Conservation (phyloP, 2,888 invertebrate species). For the Eristalis tenax region DNA sequence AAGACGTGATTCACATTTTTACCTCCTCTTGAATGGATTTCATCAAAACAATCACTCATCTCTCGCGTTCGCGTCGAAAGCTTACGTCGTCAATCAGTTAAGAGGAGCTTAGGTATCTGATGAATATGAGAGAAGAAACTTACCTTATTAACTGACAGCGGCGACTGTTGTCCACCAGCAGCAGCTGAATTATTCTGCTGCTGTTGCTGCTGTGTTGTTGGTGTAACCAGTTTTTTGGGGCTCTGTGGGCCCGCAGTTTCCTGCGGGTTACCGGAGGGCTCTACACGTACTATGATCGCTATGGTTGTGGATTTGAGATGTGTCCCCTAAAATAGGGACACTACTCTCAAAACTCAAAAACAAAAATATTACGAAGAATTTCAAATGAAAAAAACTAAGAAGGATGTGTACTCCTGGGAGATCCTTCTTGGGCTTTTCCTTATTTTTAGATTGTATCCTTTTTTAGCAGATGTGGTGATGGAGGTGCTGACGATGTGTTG, state of each 20-base stretch:
- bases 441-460: conserved; percentile 31
- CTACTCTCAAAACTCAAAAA: conserved; percentile 69
- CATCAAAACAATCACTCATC: background rate
- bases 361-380: conserved; percentile 29
- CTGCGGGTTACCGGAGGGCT: conserved; percentile 76
- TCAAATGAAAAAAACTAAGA: conserved; percentile 23
- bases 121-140: background rate
- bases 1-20: background rate
- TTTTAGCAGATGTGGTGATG: background rate
- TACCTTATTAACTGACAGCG: conserved; percentile 70
- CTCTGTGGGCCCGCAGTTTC: conserved; percentile 76
- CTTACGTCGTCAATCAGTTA: too few species aligned
- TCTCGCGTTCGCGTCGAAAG: background rate
- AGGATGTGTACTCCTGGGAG: background rate
- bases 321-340: conserved; percentile 72
- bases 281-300: conserved; percentile 77
- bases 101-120: background rate
- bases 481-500: background rate
- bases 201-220: conserved; percentile 66
- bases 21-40: background rate
- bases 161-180: conserved; percentile 67
- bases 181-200: conserved; percentile 65
- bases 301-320: conserved; percentile 73
- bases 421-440: background rate
- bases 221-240: conserved; percentile 73